phyloP scores from a whole-genome alignment of 2,113 vertebrate genomes.

The Nothoprocta pentlandii region DNA sequence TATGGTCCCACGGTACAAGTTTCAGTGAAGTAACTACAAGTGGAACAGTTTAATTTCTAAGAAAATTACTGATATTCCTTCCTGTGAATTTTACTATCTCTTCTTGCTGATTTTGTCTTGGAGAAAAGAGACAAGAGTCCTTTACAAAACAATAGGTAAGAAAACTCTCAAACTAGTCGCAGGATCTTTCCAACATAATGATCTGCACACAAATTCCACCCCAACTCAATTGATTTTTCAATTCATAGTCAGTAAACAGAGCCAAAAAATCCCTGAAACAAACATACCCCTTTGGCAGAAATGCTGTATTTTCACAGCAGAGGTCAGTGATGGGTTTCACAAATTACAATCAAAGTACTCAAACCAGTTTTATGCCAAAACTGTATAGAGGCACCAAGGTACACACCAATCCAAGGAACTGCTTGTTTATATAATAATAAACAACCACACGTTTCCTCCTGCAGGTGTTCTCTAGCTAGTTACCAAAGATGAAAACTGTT shows the following conservation, averaged over 20 bases:
- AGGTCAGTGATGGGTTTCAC: neutral
- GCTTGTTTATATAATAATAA: neutral
- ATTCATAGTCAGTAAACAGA: neutral
- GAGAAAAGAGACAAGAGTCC: neutral
- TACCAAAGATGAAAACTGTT: neutral
- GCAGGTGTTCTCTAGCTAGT: neutral
- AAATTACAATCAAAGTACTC: neutral
- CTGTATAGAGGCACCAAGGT: neutral
- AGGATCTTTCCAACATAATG: neutral
- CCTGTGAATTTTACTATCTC: neutral
- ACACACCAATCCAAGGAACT: neutral
- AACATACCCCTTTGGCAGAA: neutral
- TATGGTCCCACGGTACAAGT: accelerated
- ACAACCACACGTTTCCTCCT: neutral
- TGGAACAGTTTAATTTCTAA: neutral
- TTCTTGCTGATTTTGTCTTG: neutral
- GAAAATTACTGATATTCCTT: neutral
- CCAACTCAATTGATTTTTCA: neutral
- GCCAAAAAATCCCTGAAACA: neutral
- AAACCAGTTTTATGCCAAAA: neutral
- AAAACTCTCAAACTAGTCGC: neutral
- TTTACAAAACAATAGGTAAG: neutral
- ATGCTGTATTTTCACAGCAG: neutral
- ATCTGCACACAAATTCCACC: neutral
- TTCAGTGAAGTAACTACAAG: neutral